Evolutionary conservation across 2,113 vertebrate genomes (phyloP).

Genomic region (Dendrocopos noguchii): DNA sequence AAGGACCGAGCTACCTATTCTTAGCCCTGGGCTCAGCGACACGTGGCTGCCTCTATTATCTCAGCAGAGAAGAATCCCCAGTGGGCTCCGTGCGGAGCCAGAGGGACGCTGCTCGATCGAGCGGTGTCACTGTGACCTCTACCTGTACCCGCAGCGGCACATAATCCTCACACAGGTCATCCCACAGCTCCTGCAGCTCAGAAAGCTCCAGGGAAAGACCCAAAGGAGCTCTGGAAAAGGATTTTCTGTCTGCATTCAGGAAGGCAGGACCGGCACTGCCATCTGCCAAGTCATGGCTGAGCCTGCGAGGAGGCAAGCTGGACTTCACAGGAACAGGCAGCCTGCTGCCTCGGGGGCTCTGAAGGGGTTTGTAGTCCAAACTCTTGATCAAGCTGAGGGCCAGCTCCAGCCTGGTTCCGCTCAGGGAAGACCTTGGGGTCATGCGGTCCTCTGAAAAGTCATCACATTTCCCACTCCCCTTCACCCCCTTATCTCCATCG

Average conservation of each 20-base stretch:
- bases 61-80: constrained; percentile 42
- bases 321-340: constrained; percentile 85
- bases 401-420: constrained; percentile 75
- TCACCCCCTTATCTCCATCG: constrained; percentile 60
- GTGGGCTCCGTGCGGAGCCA: neutral
- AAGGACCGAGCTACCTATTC: constrained; percentile 36
- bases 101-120: neutral
- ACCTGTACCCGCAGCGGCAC: constrained; percentile 87
- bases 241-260: constrained; percentile 59
- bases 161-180: constrained; percentile 87
- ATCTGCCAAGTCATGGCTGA: constrained; percentile 51
- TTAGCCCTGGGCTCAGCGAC: constrained; percentile 11
- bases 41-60: constrained; percentile 31
- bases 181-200: constrained; percentile 89
- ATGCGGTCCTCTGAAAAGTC: constrained; percentile 76
- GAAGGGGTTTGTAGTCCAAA: constrained; percentile 86
- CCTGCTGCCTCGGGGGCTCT: constrained; percentile 83
- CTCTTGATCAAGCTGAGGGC: constrained; percentile 81
- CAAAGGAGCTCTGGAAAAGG: constrained; percentile 70
- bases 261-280: constrained; percentile 63
- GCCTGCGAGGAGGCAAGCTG: constrained; percentile 57
- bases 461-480: constrained; percentile 79
- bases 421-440: constrained; percentile 32
- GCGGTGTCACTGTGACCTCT: constrained; percentile 50
- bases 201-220: constrained; percentile 79